Conservation (phyloP, 2,113 vertebrate genomes). For the Ovibos moschatus region DNA sequence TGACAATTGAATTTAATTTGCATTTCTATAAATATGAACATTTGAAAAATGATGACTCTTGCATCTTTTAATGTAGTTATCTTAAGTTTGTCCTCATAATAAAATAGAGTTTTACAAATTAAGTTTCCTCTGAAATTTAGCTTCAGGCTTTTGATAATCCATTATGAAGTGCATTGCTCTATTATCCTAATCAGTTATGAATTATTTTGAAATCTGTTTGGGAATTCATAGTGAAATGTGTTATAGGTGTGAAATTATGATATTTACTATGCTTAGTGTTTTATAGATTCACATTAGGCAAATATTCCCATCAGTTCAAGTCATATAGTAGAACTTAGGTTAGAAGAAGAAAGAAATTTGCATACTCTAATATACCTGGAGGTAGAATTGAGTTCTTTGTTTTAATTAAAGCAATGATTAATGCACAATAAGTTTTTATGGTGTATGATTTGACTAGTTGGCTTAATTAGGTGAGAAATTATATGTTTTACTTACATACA, state of each 20-base stretch:
- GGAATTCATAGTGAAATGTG: background rate
- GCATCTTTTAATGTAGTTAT: background rate
- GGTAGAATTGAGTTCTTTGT: conserved; percentile 22
- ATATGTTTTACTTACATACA: conserved; percentile 3
- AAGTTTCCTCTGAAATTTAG: background rate
- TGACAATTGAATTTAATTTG: background rate
- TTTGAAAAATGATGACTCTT: background rate
- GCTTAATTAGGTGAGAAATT: conserved; percentile 46
- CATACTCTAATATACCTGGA: conserved; percentile 37
- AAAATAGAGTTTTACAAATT: background rate
- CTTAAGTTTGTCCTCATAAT: background rate
- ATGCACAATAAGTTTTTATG: conserved; percentile 38
- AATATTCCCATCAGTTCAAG: conserved; percentile 12
- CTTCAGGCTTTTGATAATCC: background rate
- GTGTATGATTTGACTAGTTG: conserved; percentile 36
- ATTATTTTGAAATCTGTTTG: conserved; percentile 6
- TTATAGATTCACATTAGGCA: conserved; percentile 42
- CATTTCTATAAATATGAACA: background rate
- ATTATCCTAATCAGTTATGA: background rate
- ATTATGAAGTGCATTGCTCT: background rate
- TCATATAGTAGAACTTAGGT: background rate
- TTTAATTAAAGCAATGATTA: conserved; percentile 58
- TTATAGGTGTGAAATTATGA: conserved; percentile 30
- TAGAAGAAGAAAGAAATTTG: conserved; percentile 27
- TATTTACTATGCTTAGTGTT: conserved; percentile 32